Evolutionary conservation across 37 sponge, comb jelly and placozoan genomes (phyloP), one percentile per base, ranked within the genome.

Genomic region (Beroe forskalii): DNA sequence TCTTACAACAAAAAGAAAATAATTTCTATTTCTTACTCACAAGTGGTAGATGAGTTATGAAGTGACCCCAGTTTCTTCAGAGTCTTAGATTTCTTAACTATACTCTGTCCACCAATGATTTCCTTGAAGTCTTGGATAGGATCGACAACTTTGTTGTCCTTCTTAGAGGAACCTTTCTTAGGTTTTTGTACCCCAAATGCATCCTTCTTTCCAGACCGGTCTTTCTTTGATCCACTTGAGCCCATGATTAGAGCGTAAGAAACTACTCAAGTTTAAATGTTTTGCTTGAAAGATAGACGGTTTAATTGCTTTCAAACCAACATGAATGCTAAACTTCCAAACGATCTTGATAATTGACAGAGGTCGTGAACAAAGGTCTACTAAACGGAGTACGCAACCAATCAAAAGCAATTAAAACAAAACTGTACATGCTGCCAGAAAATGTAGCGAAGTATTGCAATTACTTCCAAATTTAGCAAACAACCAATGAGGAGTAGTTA

Each of bases 61-160:
- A 27, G 72, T 2, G 72, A 69, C 27, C 9, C 72, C 9, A 32
- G 9, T 33, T 37, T 36, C 72, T 69, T 69, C 38, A 69, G 32
- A 32, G 4, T 69, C 38, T 69, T 69, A 32, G 72, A 69, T 32
- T 69, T 69, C 72, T 69, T 48, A 48, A 48, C 12, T 12, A 17
- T 6, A 17, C 55, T 12, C 12, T 48, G 55, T 6, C 55, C 55
- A 48, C 55, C 55, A 12, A 48, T 48, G 12, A 48, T 48, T 48
- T 48, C 55, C 55, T 48, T 48, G 55, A 48, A 48, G 12, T 48
- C 55, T 12, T 48, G 55, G 6, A 48, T 48, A 17, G 55, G 55
- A 17, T 48, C 55, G 12, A 48, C 55, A 17, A 48, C 12, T 12
- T 12, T 48, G n/a, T n/a, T n/a, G 55, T 48, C 55, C 55, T 48